Evolutionary conservation across 92 coral and sea anemone species (phyloP).

Genomic region (Porites evermanni): DNA sequence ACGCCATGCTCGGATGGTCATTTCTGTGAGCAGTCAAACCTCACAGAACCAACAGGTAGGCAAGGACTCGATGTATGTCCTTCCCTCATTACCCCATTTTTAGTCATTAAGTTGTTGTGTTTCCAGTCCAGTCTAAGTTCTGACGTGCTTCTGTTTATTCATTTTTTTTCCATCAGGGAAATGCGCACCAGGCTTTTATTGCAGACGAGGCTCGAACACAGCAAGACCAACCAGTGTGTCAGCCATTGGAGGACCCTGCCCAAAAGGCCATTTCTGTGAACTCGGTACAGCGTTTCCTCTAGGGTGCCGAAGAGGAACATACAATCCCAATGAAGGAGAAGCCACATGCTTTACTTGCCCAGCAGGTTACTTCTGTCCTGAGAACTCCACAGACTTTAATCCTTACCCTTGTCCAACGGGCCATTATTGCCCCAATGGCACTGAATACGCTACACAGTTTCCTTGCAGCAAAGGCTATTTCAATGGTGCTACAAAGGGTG

Average conservation of each 20-base stretch:
- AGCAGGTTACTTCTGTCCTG: constrained; percentile 91
- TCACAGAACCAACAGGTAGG: constrained; percentile 92
- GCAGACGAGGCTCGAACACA: constrained; percentile 89
- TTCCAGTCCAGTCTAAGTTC: too few species aligned
- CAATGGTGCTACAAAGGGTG: constrained; percentile 81
- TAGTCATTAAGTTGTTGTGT: too few species aligned
- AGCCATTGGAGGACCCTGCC: constrained; percentile 92
- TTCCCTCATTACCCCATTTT: too few species aligned
- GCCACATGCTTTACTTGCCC: constrained; percentile 89
- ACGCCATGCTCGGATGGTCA: constrained; percentile 89
- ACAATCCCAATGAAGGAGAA: constrained; percentile 94
- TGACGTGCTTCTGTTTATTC: too few species aligned
- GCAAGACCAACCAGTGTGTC: constrained; percentile 82
- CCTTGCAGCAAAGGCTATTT: constrained; percentile 93
- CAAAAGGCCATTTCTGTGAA: constrained; percentile 90
- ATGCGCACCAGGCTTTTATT: constrained; percentile 90
- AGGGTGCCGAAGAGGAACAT: constrained; percentile 90
- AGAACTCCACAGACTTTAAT: constrained; percentile 75
- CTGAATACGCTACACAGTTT: constrained; percentile 69
- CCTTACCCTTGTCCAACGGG: constrained; percentile 89
- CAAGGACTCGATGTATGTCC: too few species aligned
- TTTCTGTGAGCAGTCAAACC: constrained; percentile 88
- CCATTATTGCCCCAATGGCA: constrained; percentile 95
- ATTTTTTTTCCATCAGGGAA: constrained; percentile 51
- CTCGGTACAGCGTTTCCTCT: constrained; percentile 88